Evolutionary conservation across 2,888 invertebrate genomes (phyloP), one percentile per base, ranked within the genome.

Genomic region (Hydrotaea cyrtoneurina): DNA sequence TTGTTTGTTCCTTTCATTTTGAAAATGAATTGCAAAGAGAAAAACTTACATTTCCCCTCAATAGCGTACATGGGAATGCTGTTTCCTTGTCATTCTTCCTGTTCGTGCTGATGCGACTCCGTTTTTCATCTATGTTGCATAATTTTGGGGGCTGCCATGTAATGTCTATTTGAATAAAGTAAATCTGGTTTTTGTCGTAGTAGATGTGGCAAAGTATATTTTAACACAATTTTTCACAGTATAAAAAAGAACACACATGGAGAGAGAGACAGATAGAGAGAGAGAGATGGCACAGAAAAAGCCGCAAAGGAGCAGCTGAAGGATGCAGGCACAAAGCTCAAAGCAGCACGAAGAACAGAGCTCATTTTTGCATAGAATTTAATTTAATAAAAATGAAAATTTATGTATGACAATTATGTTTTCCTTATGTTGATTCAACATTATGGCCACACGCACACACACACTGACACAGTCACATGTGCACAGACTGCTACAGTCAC

Each of bases 381-480:
- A 76, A 81, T 81, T 81, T 81, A 78, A 84, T 78, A 78, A 78
- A 84, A 76, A 78, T 79, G 53, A 76, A 79, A 81, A 78, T 81
- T 84, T 81, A 84, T 81, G 64, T 66, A 43, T 53, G 72, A 79
- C 57, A 76, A 81, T 77, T 81, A 76, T 66, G 72, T 55, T 69
- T 66, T 57, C 73, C 57, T 36, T 21, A n/a, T 46, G n/a, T 72
- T 26, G 19, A 39, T 43, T 73, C n/a, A 80, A 43, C n/a, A 36
- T 13, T 78, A 74, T 46, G 11, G 19, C 23, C 64, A 66, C 11
- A 43, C 19, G 10, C 39, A 43, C 43, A 2, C 19, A 23, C n/a
- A 26, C 59, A n/a, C 31, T n/a, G 11, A 59, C 39, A 39, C 39
- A 39, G 1, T 8, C 39, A 39, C 39, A 39, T 39, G 39, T 17